phyloP scores from a whole-genome alignment of 1,140 invertebrate genomes.

The Belonocnema kinseyi region DNA sequence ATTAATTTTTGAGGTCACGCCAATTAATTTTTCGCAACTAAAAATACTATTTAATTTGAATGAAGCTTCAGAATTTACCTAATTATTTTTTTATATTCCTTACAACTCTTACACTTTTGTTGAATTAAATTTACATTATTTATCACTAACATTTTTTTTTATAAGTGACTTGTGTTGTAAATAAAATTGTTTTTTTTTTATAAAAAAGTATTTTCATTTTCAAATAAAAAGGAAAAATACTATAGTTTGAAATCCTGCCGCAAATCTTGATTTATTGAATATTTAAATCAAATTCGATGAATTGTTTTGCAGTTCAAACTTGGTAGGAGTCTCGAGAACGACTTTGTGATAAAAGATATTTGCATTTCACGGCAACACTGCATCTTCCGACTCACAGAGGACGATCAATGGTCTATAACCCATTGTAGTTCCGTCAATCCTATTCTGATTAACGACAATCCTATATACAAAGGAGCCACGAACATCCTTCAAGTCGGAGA shows the following conservation, averaged over 20 bases:
- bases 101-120: too few species aligned
- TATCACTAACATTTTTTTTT: too few species aligned
- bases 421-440: slow-evolving; percentile 17
- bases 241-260: too few species aligned
- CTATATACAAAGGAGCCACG: background rate
- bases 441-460: background rate
- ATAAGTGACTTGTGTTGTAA: too few species aligned
- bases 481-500: slow-evolving; percentile 4
- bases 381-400: background rate
- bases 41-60: too few species aligned
- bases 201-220: background rate
- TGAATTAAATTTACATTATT: too few species aligned
- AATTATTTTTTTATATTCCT: too few species aligned
- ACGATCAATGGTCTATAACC: slow-evolving; percentile 2
- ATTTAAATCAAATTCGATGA: background rate
- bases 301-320: background rate
- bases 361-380: slow-evolving; percentile 21
- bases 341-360: background rate
- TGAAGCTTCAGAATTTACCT: too few species aligned
- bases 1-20: too few species aligned
- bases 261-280: background rate
- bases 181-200: too few species aligned
- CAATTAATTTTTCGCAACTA: too few species aligned
- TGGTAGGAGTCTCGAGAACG: slow-evolving; percentile 6
- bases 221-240: background rate